Base-by-base conservation (phyloP, 37 sponge, comb jelly and placozoan species). In the Cliona cf. orientalis region DNA sequence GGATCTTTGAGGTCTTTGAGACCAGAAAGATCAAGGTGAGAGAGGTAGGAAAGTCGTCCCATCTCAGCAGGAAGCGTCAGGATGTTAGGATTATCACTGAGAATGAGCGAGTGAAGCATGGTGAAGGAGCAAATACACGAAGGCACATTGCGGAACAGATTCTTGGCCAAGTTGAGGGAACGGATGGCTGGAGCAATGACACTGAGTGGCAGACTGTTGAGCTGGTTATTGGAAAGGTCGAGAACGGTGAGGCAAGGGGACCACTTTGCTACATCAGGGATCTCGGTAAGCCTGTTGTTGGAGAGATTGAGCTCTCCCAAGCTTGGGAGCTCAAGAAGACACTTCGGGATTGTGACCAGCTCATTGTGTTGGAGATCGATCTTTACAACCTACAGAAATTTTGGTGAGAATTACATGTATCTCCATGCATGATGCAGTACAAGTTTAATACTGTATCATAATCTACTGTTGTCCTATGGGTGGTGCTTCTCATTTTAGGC, bases 1-100 rank as follows among this genome's bases (percentile, higher is more conserved):
- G 95, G 95, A 44, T 95, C 95, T 59, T 82, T 86, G 78, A 95
- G 90, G 23, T 95, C 90, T 62, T 93, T 89, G 19, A 91, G 70
- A 6, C 84, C 84, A 1, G 66, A 79, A 0, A 87, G 75, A 41
- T 69, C 19, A 31, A 95, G 87, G 0, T 81, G 55, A 9, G 46
- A 60, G 14, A 95, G 87, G 22, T 81, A 79, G 39, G 9, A 64
- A 5, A 95, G 84, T 36, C 95, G 41, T 21, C 95, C 95, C 90
- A 95, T 89, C 25, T 91, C 90, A 19, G 84, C 78, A 26, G 95
- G 95, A 9, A 95, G 79, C 3, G 75, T 56, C 25, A 80, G 78
- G 39, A 95, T 95, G 26, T 89, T 83, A 56, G 76, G 80, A 64
- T 93, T 93, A 38, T 86, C 71, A 69, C 85, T 86, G 65, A 95